Percentiles rank a stretch among this genome's conserved stretches.
phyloP scores from a whole-genome alignment of 2,797 vertebrate species.

The Mallotus villosus region DNA sequence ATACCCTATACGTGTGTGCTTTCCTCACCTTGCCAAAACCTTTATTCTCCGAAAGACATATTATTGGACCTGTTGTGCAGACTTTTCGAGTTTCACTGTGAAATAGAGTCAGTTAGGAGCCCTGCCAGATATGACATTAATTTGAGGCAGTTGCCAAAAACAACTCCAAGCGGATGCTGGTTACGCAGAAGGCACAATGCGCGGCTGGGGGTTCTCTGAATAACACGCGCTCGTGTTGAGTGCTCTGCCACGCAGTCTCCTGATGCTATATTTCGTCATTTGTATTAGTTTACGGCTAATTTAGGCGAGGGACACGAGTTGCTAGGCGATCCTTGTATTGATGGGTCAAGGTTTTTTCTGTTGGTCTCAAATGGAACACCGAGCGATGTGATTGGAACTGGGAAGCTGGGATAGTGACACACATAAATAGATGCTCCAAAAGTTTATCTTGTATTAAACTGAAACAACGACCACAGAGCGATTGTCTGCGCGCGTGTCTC shows the following conservation, averaged over 20 bases:
- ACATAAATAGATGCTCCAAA: neutral
- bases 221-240: constrained; percentile 23
- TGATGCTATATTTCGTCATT: constrained; percentile 40
- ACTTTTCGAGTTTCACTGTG: constrained; percentile 52
- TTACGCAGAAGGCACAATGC: constrained; percentile 41
- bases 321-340: constrained; percentile 13
- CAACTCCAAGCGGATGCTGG: constrained; percentile 59
- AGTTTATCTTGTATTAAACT: too few species aligned
- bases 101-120: constrained; percentile 52
- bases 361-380: neutral
- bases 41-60: constrained; percentile 45
- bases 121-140: constrained; percentile 66
- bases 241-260: constrained; percentile 22
- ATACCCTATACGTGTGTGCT: constrained; percentile 41
- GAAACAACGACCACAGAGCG: too few species aligned
- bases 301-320: constrained; percentile 35
- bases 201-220: constrained; percentile 27
- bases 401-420: neutral
- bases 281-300: constrained; percentile 11
- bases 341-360: neutral
- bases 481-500: too few species aligned
- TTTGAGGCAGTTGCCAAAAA: constrained; percentile 64
- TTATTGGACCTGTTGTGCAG: constrained; percentile 32
- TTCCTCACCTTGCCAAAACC: constrained; percentile 40
- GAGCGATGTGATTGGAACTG: neutral